Conservation (phyloP, 2,888 invertebrate genomes). For the Epicampocera succincta region DNA sequence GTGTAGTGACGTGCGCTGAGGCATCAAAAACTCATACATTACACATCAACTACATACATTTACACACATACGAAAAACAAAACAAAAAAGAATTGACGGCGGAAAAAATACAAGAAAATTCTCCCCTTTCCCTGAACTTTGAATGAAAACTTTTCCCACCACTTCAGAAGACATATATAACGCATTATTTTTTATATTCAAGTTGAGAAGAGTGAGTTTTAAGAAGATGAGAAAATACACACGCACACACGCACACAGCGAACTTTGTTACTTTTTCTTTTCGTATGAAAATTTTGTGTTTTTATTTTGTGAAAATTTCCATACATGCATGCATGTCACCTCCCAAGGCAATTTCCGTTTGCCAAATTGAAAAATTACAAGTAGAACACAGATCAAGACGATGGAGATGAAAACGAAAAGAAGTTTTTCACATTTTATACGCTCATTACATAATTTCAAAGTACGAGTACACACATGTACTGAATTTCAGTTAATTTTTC, state of each 20-base stretch:
- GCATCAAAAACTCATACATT: constrained; percentile 68
- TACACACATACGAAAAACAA: constrained; percentile 17
- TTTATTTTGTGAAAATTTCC: constrained; percentile 37
- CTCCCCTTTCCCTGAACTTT: constrained; percentile 15
- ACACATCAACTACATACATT: constrained; percentile 64
- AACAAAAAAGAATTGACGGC: background rate
- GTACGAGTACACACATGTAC: constrained; percentile 77
- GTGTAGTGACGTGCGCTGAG: constrained; percentile 67
- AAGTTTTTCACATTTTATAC: constrained; percentile 78
- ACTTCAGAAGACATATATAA: constrained; percentile 44
- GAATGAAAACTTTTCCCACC: constrained; percentile 29
- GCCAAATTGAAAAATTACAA: constrained; percentile 81
- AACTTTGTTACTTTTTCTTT: constrained; percentile 45
- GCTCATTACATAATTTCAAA: constrained; percentile 80
- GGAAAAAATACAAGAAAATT: constrained; percentile 20
- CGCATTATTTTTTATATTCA: constrained; percentile 15
- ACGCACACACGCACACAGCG: constrained; percentile 35
- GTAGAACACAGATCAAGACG: constrained; percentile 31
- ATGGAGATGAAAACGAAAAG: constrained; percentile 67
- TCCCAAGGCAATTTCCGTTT: constrained; percentile 81
- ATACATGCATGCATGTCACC: constrained; percentile 74
- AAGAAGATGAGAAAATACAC: constrained; percentile 17
- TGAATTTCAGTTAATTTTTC: constrained; percentile 73
- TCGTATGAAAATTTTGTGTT: constrained; percentile 10
- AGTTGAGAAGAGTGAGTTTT: constrained; percentile 48